Percentiles rank a stretch among this genome's conserved stretches.
These are phyloP conservation scores for Cheilosia impressa DNA, from an alignment of 2,888 invertebrate species.

Conservation along the genomic window DNA sequence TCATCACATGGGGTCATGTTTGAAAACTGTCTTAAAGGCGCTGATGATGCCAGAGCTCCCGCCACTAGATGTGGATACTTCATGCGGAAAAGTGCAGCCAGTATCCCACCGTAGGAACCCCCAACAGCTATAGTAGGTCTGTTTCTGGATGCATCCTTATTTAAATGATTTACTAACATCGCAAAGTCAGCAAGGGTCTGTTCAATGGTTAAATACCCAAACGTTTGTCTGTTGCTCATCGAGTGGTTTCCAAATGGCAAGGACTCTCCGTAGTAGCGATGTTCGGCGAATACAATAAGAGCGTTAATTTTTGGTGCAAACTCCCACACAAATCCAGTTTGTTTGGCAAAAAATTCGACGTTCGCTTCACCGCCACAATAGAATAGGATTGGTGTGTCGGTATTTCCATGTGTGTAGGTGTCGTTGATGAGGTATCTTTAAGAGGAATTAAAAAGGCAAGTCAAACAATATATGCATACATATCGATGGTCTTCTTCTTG, in stretches of 20 bases:
- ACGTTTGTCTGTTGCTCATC: conserved; percentile 86
- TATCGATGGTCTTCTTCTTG: no score
- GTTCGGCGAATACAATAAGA: conserved; percentile 95
- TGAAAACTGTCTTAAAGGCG: conserved; percentile 94
- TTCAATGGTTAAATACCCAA: conserved; percentile 93
- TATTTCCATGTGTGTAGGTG: conserved; percentile 86
- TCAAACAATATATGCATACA: no score
- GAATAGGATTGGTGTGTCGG: conserved; percentile 92
- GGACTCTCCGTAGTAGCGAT: conserved; percentile 96
- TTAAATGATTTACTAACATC: conserved; percentile 86
- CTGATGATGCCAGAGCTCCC: conserved; percentile 96
- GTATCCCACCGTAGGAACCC: conserved; percentile 98
- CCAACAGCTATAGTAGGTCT: conserved; percentile 93
- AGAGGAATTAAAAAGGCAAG: no score
- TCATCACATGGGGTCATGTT: conserved; percentile 89
- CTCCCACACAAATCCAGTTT: conserved; percentile 97
- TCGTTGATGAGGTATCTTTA: conserved; percentile 91
- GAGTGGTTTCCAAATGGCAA: conserved; percentile 94
- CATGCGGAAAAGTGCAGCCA: conserved; percentile 96
- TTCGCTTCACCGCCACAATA: conserved; percentile 96
- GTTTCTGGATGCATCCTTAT: conserved; percentile 77
- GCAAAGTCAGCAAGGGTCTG: conserved; percentile 98
- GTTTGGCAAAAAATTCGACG: conserved; percentile 93
- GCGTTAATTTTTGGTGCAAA: conserved; percentile 92
- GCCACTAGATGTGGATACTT: conserved; percentile 95